Evolutionary conservation across 2,113 vertebrate genomes (phyloP).

Genomic region (Cyphomyrus plagiostoma): DNA sequence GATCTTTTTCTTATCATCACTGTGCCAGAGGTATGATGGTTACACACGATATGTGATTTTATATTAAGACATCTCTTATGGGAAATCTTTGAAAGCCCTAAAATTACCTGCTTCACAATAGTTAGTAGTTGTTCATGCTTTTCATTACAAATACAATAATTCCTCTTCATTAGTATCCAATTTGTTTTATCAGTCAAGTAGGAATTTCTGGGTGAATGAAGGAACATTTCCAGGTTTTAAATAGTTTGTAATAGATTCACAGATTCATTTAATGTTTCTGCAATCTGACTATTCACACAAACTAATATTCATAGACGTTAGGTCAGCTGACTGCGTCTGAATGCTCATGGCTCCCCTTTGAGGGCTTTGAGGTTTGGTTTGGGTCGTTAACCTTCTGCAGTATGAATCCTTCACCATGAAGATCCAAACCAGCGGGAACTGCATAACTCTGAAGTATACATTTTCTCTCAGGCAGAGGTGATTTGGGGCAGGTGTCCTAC

Average conservation of each 20-base stretch:
- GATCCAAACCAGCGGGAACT: neutral
- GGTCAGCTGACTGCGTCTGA: neutral
- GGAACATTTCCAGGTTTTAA: neutral
- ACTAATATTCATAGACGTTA: neutral
- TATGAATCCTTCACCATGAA: neutral
- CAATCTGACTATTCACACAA: neutral
- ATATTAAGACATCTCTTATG: neutral
- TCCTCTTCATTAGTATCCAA: neutral
- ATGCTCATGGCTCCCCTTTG: neutral
- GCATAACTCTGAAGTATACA: neutral
- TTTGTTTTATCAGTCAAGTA: neutral
- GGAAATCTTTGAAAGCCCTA: neutral
- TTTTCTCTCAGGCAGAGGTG: neutral
- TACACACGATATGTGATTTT: constrained; percentile 21
- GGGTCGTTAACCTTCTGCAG: neutral
- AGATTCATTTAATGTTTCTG: neutral
- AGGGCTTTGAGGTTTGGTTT: neutral
- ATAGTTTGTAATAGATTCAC: neutral
- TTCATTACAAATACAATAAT: neutral
- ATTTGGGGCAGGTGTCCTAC: neutral
- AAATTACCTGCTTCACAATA: neutral
- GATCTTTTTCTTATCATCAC: constrained; percentile 63
- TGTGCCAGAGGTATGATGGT: constrained; percentile 33
- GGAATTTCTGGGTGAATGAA: neutral
- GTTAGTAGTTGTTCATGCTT: neutral